These are phyloP conservation scores for Geotrypetes seraphini DNA, from an alignment of 2,797 vertebrate genomes.

Conservation along the genomic window DNA sequence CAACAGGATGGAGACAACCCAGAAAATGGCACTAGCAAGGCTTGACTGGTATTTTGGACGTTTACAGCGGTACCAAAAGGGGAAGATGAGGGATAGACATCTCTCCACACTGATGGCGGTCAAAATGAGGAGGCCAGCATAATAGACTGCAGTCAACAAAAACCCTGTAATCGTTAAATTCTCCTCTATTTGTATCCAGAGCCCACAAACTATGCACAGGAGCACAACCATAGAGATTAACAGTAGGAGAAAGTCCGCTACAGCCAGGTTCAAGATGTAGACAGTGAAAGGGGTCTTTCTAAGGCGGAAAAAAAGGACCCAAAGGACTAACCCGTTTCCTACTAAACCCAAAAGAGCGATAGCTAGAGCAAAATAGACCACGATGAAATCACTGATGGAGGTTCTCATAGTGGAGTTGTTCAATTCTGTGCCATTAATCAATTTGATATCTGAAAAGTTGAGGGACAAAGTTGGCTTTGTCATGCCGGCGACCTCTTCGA, in stretches of 20 bases:
- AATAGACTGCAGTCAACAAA: constrained; percentile 2
- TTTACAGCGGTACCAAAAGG: constrained; percentile 16
- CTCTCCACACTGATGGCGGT: constrained; percentile 21
- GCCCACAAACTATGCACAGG: not conserved
- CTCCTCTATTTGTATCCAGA: no score
- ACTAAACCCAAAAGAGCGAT: constrained; percentile 12
- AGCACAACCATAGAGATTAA: not conserved
- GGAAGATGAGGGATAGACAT: constrained; percentile 14
- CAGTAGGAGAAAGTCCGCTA: constrained; percentile 21
- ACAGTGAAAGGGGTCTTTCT: constrained; percentile 21
- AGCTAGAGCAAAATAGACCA: not conserved
- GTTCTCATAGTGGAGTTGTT: no score
- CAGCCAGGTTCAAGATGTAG: constrained; percentile 15
- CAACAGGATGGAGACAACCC: constrained; percentile 4
- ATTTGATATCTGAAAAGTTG: no score
- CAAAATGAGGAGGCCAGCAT: constrained; percentile 11
- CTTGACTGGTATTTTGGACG: constrained; percentile 7
- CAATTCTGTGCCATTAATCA: no score
- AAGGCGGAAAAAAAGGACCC: constrained; percentile 9
- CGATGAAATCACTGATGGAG: not conserved
- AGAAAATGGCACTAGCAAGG: not conserved
- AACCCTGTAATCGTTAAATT: no score
- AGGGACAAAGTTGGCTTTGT: no score
- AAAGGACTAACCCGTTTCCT: constrained; percentile 17
- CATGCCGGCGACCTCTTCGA: no score